Evolutionary conservation across 2,113 vertebrate genomes (phyloP), one percentile per base, ranked within the genome.

Genomic region (Todiramphus saurophagus): DNA sequence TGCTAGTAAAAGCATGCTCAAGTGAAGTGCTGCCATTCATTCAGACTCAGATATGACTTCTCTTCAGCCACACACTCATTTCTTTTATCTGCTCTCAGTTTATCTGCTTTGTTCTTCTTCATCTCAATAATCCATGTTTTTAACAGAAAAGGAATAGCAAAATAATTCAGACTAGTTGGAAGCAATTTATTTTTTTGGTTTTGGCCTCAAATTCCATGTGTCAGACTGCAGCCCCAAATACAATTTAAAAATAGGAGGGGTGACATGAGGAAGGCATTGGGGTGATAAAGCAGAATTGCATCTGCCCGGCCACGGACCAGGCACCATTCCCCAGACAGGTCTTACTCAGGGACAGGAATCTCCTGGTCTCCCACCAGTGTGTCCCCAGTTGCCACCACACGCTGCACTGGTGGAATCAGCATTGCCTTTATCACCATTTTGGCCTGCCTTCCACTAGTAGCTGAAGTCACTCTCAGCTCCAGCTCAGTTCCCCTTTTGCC

Each of bases 301-400:
- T 58, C 50, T 16, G 25, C 60, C 51, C 48, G 11, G 68, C 16
- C 53, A 55, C 0, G 0, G 13, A 44, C 2, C 1, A 14, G 41
- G 39, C 80, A 89, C 24, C 20, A 2, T 16, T 19, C 30, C 39
- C 43, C 37, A 60, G 17, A 55, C 2, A 4, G 46, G 33, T 17
- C n/a, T 87, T 30, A 60, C 30, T 23, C 3, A 0, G 39, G 30
- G 43, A 67, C 33, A 48, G 64, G 17, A 74, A 77, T 20, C 72
- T 93, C 43, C 46, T 27, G 68, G 50, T 55, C 59, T 87, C 43
- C 39, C 66, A 87, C 16, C 68, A 63, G 24, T 2, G 15, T 4
- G 9, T 60, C 50, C 76, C 68, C 56, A 89, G 43, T 23, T 78
- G 69, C 73, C 51, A 81, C 37, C 41, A 59, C 19, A 30, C 1